Conservation (phyloP, 2,113 vertebrate genomes). For the Campylomormyrus numenius region DNA sequence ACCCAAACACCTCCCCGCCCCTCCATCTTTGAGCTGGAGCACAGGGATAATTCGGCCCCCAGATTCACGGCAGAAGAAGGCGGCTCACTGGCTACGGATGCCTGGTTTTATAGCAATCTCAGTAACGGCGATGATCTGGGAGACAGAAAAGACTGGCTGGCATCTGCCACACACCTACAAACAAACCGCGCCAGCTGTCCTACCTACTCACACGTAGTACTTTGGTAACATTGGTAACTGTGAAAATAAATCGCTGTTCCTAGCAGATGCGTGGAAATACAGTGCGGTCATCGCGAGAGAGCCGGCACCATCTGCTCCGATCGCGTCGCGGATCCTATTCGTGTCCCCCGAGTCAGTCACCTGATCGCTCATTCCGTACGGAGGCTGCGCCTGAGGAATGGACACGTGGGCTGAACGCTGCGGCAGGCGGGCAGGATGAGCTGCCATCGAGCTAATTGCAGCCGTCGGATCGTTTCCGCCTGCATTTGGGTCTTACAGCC, state of each 20-base stretch:
- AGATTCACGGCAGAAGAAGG: neutral
- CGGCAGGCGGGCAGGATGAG: neutral
- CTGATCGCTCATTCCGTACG: neutral
- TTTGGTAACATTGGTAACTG: neutral
- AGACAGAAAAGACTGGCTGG: neutral
- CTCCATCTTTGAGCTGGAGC: neutral
- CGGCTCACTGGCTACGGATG: neutral
- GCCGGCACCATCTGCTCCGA: conserved; percentile 3
- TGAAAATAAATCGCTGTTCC: neutral
- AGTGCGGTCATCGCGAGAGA: neutral
- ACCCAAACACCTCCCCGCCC: neutral
- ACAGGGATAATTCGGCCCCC: neutral
- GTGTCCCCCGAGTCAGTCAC: neutral
- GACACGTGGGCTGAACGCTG: neutral
- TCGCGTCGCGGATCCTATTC: neutral
- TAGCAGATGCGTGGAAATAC: neutral
- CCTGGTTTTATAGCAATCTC: neutral
- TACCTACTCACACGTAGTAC: neutral
- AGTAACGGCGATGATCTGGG: neutral
- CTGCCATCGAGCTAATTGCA: neutral
- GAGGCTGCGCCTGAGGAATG: neutral
- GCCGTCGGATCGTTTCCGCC: neutral
- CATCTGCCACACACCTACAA: neutral
- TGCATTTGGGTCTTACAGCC: neutral
- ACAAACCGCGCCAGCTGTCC: neutral